Evolutionary conservation across 2,888 invertebrate species (phyloP), one percentile per base, ranked within the genome.

Genomic region (Seira ritae): DNA sequence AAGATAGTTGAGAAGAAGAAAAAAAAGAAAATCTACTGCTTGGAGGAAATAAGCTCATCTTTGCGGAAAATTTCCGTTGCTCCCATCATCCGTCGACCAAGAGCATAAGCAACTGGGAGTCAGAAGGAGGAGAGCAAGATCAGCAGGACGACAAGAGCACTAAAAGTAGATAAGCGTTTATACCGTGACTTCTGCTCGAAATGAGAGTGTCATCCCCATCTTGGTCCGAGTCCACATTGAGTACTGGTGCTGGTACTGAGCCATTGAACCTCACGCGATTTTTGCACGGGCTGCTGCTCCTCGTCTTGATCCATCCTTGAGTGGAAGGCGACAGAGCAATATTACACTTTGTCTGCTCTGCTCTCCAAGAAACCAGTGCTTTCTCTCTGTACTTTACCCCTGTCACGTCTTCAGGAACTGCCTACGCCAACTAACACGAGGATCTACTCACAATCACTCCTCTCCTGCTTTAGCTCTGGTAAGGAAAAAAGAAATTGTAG

Each of bases 11-110:
- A 22, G 23, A 46, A 50, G 23, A 20, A 50, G 15, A 20, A 17
- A 55, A 20, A 17, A 55, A 55, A 55, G 55, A 15, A 55, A 55
- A 55, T 31, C 55, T 55, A 55, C 55, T 55, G 12, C 55, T 31
- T 31, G 31, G 12, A 17, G 55, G 55, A 55, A 73, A 73, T 62
- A 73, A 73, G 31, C 73, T 62, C 73, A 73, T 73, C 73, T 62
- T 24, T 70, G n/a, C 60, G 20, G 37, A 67, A 60, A 74, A 69
- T 74, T 74, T 66, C 23, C 19, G 37, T n/a, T 37, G 8, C 55
- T 73, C 66, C 24, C 20, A 17, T 17, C 31, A 50, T 31, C 37
- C 62, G 65, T 3, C 65, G 31, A 65, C 62, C 24, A 23, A 62
- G 72, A 72, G 62, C 4, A 72, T 55, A 60, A 71, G 12, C 17